These are phyloP conservation scores for Idaea dimidiata DNA, from an alignment of 2,888 invertebrate genomes.

Conservation along the genomic window DNA sequence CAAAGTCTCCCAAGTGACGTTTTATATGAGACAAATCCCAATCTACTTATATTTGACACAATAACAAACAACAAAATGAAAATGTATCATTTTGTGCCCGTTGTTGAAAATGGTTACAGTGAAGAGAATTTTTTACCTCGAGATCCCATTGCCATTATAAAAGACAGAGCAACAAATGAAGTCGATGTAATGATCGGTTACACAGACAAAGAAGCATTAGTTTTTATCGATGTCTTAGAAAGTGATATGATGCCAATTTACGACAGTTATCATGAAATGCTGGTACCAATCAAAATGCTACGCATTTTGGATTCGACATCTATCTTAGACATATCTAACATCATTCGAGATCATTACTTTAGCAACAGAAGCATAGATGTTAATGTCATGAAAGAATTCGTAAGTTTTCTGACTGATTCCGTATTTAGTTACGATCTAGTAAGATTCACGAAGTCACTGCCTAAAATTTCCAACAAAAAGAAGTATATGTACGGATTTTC, in stretches of 20 bases:
- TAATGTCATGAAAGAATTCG: constrained; percentile 8
- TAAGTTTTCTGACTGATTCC: constrained; percentile 7
- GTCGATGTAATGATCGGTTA: constrained; percentile 18
- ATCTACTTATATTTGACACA: not conserved
- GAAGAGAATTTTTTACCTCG: constrained; percentile 10
- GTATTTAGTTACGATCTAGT: constrained; percentile 10
- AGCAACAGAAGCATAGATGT: constrained; percentile 8
- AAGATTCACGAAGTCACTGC: constrained; percentile 9
- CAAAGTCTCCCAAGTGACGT: constrained; percentile 42
- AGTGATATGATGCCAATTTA: constrained; percentile 6
- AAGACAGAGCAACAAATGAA: constrained; percentile 9
- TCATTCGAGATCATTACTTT: constrained; percentile 15
- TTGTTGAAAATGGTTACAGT: not conserved
- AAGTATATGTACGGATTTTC: constrained; percentile 15
- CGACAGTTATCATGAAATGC: constrained; percentile 13
- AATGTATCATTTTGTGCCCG: constrained; percentile 3
- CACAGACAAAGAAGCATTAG: constrained; percentile 8
- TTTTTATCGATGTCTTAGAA: not conserved
- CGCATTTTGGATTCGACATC: not conserved
- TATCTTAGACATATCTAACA: constrained; percentile 9
- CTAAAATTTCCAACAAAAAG: constrained; percentile 1
- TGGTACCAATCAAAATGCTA: constrained; percentile 15
- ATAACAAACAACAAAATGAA: not conserved
- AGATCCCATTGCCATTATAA: constrained; percentile 6
- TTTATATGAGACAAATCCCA: constrained; percentile 1